These are phyloP conservation scores for Balanococcus diminutus DNA, from an alignment of 2,888 invertebrate genomes.

Conservation along the genomic window DNA sequence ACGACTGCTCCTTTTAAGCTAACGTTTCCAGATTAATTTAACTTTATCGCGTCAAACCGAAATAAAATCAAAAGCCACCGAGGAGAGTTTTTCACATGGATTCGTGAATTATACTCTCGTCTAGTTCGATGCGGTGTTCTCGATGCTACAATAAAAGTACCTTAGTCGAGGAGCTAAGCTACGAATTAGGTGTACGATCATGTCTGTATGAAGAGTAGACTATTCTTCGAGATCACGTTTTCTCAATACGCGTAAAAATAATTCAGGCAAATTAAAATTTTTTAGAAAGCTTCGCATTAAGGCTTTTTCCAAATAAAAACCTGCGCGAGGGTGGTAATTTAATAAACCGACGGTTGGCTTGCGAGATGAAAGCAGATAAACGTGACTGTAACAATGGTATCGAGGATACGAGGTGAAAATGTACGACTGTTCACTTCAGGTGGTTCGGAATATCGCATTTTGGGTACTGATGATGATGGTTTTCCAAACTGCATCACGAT, in stretches of 20 bases:
- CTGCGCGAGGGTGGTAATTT: not conserved
- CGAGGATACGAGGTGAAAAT: not conserved
- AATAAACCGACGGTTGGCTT: not conserved
- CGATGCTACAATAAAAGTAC: not conserved
- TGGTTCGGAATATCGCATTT: not conserved
- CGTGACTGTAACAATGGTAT: not conserved
- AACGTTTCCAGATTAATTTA: not conserved
- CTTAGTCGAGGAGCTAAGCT: not conserved
- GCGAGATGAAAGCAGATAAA: not conserved
- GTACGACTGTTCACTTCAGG: not conserved
- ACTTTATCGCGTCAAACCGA: not conserved
- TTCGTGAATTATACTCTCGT: not conserved
- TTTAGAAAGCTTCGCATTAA: not conserved
- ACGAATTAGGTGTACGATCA: constrained; percentile 7
- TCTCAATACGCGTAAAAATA: not conserved
- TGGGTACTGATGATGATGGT: not conserved
- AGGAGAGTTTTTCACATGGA: not conserved
- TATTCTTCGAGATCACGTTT: not conserved
- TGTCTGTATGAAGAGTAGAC: not conserved
- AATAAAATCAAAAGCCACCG: not conserved
- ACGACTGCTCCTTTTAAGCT: not conserved
- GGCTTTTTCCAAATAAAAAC: not conserved
- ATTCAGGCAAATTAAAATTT: not conserved
- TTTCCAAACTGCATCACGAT: not conserved
- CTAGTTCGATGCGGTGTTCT: not conserved